Base-by-base conservation (phyloP, 2,888 invertebrate species). In the Caenorhabditis japonica region DNA sequence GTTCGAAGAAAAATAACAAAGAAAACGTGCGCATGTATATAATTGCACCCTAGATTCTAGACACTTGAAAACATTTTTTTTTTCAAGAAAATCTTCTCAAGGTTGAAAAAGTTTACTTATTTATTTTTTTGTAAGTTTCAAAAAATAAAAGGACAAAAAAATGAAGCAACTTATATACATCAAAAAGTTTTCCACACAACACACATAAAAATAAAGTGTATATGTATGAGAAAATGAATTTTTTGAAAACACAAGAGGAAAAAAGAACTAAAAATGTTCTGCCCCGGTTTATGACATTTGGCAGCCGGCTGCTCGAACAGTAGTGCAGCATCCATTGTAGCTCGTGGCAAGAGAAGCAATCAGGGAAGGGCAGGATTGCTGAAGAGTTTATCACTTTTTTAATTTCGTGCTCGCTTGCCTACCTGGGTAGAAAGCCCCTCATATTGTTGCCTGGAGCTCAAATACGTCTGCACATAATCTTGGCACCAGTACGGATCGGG, bases 401-500 rank as follows among this genome's bases (percentile, higher is more conserved):
- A 13, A 8, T 56, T 56, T 34, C 19, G 1, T n/a, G 4, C 23
- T 4, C 15, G 7, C 52, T 15, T 8, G 41, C 15, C 44, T 39
- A 71, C 77, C 49, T 66, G 74, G 36, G 68, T 58, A 0, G 71
- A 60, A 7, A 41, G 39, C 19, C 56, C 55, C 30, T 75, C 58
- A 39, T 72, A 72, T 30, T 61, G 61, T 39, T 55, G 59, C 25
- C 56, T 51, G 21, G 77, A 71, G 39, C 56, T 77, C 56, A 74
- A 33, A 47, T 58, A 77, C 34, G 71, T 55, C 7, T 66, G 61
- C 25, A 80, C 80, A 56, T 80, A 80, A 23, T 76, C 68, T 33
- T 66, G 56, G 53, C 80, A 80, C 80, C 80, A 80, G 52, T 80
- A 80, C 15, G 80, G 80, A 60, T 80, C 80, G 25, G 64, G 39